These are phyloP conservation scores for Calliscelio sp. DNA, from an alignment of 2,888 invertebrate genomes.

Conservation along the genomic window DNA sequence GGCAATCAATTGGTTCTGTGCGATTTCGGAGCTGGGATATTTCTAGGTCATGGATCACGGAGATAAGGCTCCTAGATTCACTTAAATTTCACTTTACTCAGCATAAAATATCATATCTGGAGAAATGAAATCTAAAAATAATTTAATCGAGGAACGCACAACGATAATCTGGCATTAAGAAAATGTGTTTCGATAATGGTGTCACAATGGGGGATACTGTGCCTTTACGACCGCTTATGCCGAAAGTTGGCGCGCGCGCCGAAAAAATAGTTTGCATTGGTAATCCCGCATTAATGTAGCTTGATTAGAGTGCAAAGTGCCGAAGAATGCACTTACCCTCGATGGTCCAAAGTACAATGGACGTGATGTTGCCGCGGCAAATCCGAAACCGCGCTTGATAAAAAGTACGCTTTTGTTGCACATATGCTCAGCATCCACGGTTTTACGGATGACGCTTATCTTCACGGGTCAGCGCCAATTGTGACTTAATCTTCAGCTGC, in stretches of 20 bases:
- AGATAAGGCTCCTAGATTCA: constrained; percentile 16
- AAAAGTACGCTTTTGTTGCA: constrained; percentile 78
- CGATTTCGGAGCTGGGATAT: too few relatives aligned
- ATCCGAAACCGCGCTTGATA: constrained; percentile 82
- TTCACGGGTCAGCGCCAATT: constrained; percentile 83
- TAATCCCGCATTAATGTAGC: constrained; percentile 31
- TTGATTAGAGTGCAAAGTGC: constrained; percentile 53
- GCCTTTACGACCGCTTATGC: constrained; percentile 10
- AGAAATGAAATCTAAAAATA: too few relatives aligned
- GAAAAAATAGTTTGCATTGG: constrained; percentile 34
- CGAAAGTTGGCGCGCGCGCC: constrained; percentile 5
- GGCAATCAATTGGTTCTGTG: too few relatives aligned
- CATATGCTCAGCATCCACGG: constrained; percentile 76
- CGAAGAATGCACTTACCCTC: constrained; percentile 57
- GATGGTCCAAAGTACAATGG: constrained; percentile 80
- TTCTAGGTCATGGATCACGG: too few relatives aligned
- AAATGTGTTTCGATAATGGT: constrained; percentile 49
- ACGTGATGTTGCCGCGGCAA: constrained; percentile 75
- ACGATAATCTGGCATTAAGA: constrained; percentile 49
- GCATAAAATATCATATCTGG: too few relatives aligned
- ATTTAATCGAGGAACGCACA: constrained; percentile 48
- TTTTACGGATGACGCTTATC: constrained; percentile 83
- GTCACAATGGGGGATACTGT: neutral
- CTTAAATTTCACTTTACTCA: too few relatives aligned
- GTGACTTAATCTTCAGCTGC: constrained; percentile 83